A percentile compares a stretch with the other conserved stretches of the same genome.
Evolutionary conservation across 2,113 vertebrate species (phyloP).

Genomic region (Cyprinodon variegatus): DNA sequence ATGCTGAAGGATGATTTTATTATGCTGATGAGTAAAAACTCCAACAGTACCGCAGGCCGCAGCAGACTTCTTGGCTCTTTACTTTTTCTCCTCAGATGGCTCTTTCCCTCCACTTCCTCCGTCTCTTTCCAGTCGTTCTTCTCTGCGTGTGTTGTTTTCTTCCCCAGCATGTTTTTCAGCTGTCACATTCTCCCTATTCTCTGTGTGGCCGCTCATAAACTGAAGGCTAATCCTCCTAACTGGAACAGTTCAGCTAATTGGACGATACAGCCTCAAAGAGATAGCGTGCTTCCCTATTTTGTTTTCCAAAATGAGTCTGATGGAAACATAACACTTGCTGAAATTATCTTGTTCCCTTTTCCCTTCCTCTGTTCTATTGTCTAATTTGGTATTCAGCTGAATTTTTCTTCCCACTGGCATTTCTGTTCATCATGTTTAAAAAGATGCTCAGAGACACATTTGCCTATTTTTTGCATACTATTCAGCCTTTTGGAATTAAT

Average conservation of each 20-base stretch:
- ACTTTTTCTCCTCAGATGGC: slow-evolving; percentile 37
- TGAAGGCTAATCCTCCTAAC: slow-evolving; percentile 56
- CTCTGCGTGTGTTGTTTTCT: slow-evolving; percentile 5
- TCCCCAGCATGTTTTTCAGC: slow-evolving; percentile 14
- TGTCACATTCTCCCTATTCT: slow-evolving; percentile 14
- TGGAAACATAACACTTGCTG: slow-evolving; percentile 18
- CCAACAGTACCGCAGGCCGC: slow-evolving; percentile 31
- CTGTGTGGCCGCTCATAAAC: slow-evolving; percentile 19
- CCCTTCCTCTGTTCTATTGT: slow-evolving; percentile 10
- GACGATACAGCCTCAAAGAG: slow-evolving; percentile 53
- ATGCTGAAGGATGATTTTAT: slow-evolving; percentile 55
- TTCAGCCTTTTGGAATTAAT: slow-evolving; percentile 15
- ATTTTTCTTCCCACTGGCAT: slow-evolving; percentile 25
- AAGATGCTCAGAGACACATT: slow-evolving; percentile 29
- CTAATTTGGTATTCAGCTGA: slow-evolving; percentile 1
- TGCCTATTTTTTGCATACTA: slow-evolving; percentile 8
- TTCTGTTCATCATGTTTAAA: slow-evolving; percentile 1
- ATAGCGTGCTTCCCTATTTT: slow-evolving; percentile 32
- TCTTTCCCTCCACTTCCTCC: slow-evolving; percentile 20
- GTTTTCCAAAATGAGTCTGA: slow-evolving; percentile 40
- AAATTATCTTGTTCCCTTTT: slow-evolving; percentile 5
- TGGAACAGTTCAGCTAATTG: slow-evolving; percentile 63
- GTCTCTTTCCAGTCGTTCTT: not conserved
- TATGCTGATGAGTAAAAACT: slow-evolving; percentile 61
- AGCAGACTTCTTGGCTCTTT: slow-evolving; percentile 21